Percentiles rank a stretch among this genome's conserved stretches.
Evolutionary conservation across 2,888 invertebrate species (phyloP).

Genomic region (Aphodius sticticus): DNA sequence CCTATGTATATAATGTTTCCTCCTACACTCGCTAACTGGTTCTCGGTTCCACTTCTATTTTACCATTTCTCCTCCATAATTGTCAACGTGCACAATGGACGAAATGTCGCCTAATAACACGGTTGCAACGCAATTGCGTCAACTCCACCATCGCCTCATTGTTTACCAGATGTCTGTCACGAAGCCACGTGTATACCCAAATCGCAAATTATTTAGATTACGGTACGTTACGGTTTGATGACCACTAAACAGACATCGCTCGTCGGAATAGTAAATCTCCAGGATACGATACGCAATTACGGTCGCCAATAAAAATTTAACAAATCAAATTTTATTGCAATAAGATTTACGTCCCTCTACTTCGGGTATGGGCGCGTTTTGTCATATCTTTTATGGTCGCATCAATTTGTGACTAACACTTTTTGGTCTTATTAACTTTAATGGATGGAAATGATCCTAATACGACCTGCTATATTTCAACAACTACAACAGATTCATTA

Average conservation of each 20-base stretch:
- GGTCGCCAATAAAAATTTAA: constrained; percentile 37
- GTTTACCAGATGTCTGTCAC: constrained; percentile 4
- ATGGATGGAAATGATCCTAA: constrained; percentile 21
- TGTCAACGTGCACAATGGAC: constrained; percentile 31
- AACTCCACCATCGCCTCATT: neutral
- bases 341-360: constrained; percentile 34
- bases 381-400: constrained; percentile 33
- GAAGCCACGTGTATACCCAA: neutral
- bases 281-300: constrained; percentile 29
- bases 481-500: neutral
- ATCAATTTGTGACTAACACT: constrained; percentile 20
- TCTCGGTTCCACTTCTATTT: constrained; percentile 46
- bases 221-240: constrained; percentile 24
- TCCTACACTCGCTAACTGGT: constrained; percentile 55
- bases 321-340: constrained; percentile 37
- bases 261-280: constrained; percentile 31
- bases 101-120: constrained; percentile 18
- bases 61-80: neutral
- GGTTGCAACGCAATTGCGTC: neutral
- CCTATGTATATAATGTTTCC: constrained; percentile 54
- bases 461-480: constrained; percentile 8
- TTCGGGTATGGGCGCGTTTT: constrained; percentile 27
- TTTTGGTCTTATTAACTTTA: constrained; percentile 21
- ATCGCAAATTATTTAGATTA: constrained; percentile 14
- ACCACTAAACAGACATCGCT: constrained; percentile 31